These are phyloP conservation scores for Calephelis nemesis DNA, from an alignment of 1,140 invertebrate species.

Conservation along the genomic window DNA sequence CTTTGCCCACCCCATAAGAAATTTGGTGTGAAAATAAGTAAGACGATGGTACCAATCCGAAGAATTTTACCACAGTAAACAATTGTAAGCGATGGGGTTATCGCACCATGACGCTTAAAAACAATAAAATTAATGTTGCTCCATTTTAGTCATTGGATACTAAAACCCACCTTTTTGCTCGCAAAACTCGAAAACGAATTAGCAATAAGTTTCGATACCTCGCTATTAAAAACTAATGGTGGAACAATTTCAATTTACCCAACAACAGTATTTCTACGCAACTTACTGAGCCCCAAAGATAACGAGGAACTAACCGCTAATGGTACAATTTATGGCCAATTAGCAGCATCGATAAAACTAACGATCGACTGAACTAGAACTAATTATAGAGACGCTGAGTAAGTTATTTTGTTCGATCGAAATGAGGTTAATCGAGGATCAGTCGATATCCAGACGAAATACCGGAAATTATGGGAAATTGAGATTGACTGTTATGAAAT, in stretches of 20 bases:
- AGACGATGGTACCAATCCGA: too few relatives aligned
- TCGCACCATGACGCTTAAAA: too few relatives aligned
- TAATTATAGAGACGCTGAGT: conserved; percentile 14
- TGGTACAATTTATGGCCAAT: conserved; percentile 36
- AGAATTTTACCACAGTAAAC: too few relatives aligned
- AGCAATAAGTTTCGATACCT: neutral
- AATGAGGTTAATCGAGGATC: neutral
- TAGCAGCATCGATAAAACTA: conserved; percentile 34
- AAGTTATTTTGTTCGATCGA: conserved; percentile 8
- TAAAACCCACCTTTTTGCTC: too few relatives aligned
- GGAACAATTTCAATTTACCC: conserved; percentile 18
- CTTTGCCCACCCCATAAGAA: too few relatives aligned
- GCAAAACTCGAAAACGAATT: neutral
- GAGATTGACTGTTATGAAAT: too few relatives aligned
- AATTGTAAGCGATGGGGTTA: too few relatives aligned
- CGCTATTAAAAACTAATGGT: conserved; percentile 8
- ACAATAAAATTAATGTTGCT: too few relatives aligned
- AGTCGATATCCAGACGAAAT: too few relatives aligned
- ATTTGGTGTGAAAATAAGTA: too few relatives aligned
- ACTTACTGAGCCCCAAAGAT: conserved; percentile 23
- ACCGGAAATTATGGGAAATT: too few relatives aligned
- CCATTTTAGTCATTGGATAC: too few relatives aligned
- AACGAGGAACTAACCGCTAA: conserved; percentile 29
- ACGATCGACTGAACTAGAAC: conserved; percentile 24
- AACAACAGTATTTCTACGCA: conserved; percentile 14